phyloP scores from a whole-genome alignment of 2,113 vertebrate species.

The Grallaria varia region DNA sequence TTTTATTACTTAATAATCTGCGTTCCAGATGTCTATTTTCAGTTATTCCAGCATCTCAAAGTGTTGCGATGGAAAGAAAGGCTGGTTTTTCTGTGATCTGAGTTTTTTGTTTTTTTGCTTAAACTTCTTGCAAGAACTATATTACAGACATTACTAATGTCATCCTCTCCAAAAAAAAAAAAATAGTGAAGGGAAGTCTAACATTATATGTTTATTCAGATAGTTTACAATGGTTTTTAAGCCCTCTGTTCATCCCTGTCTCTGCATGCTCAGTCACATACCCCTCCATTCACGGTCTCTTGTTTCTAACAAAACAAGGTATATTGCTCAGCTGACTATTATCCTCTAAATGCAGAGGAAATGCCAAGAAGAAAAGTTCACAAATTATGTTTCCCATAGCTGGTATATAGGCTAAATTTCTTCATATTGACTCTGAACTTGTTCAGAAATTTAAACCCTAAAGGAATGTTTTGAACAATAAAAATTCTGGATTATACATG shows the following conservation, averaged over 20 bases:
- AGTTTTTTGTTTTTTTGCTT: background rate
- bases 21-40: background rate
- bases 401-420: background rate
- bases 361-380: background rate
- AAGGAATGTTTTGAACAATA: constrained; percentile 6
- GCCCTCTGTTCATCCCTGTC: background rate
- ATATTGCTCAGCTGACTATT: background rate
- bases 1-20: background rate
- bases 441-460: constrained; percentile 23
- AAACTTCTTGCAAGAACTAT: background rate
- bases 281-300: background rate
- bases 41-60: background rate
- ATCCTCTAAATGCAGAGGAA: background rate
- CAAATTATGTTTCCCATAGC: background rate
- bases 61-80: background rate
- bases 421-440: background rate
- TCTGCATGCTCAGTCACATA: background rate
- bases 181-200: background rate
- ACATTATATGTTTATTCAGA: background rate
- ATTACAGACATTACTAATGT: background rate
- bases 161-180: background rate
- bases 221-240: background rate
- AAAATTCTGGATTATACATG: background rate
- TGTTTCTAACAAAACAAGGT: background rate
- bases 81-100: background rate